Base-by-base conservation (phyloP, 2,888 invertebrate genomes). In the Stenolophus ochropezus region DNA sequence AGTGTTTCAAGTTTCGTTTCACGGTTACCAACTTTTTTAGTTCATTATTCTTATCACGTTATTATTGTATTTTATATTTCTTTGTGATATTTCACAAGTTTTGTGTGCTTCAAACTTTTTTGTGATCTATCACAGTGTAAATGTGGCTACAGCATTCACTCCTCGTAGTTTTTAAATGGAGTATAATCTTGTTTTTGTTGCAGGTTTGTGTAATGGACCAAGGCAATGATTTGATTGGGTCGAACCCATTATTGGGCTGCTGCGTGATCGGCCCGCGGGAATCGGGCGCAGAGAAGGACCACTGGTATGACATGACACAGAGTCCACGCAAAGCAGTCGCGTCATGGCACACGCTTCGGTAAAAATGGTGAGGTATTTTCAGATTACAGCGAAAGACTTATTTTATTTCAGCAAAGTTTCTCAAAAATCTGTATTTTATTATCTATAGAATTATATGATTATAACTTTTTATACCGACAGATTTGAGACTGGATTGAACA, bases 291-390 rank as follows among this genome's bases (percentile, higher is more conserved):
- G 95, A 94, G 86, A 93, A 94, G 78, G 94, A 95, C 85, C 97
- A 97, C 90, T 97, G 97, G 97, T 92, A 94, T 84, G 96, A 96
- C 86, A 96, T 97, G 95, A 93, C 94, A 75, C 94, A 95, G 86
- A 95, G 95, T 89, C 96, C 96, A 61, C 92, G 97, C 85, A 96
- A 96, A 88, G 94, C 96, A 18, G 94, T 96, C 85, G 96, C 96
- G 84, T 96, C 95, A 94, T 97, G 97, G 97, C 97, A 97, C 90
- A 94, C 94, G 83, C 91, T 96, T 84, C 93, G 94, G 90, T 94
- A 93, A 90, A 84, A 65, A 80, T 51, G 4, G 21, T 33, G 25
- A 65, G 65, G 33, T 56, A 16, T 47, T 47, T 56, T 14, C 21
- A 53, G 21, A 53, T 75, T 61, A 33, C 61, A 42, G 42, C 61